Evolutionary conservation across 92 coral and sea anemone species (phyloP).

Genomic region (Epizoanthus ramosus): DNA sequence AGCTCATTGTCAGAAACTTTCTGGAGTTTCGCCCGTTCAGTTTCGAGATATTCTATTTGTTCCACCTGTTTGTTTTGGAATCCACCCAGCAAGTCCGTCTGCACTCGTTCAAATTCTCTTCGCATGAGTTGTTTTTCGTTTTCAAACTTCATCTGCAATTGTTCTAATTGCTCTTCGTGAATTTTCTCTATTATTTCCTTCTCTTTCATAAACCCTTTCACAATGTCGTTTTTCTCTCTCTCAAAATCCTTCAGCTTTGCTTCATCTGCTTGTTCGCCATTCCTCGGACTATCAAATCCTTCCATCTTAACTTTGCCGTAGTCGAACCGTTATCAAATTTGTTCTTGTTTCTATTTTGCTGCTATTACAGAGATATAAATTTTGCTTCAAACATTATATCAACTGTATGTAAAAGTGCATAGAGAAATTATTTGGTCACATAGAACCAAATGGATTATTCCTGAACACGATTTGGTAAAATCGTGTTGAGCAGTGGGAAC

Average conservation of each 20-base stretch:
- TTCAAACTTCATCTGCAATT: slow-evolving; percentile 43
- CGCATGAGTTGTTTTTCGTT: slow-evolving; percentile 58
- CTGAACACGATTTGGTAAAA: neutral
- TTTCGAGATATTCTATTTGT: slow-evolving; percentile 23
- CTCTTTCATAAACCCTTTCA: slow-evolving; percentile 74
- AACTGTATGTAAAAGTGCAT: neutral
- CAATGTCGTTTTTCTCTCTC: slow-evolving; percentile 70
- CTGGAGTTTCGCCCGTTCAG: slow-evolving; percentile 10
- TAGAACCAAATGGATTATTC: neutral
- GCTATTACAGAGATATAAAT: neutral
- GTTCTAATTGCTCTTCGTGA: slow-evolving; percentile 58
- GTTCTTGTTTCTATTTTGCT: neutral
- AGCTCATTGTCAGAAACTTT: slow-evolving; percentile 22
- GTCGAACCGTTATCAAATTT: neutral
- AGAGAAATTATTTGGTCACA: neutral
- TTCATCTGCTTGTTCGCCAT: neutral
- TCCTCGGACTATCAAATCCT: neutral
- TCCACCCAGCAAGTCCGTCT: slow-evolving; percentile 54
- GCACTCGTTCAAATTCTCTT: slow-evolving; percentile 59
- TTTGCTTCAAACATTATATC: neutral
- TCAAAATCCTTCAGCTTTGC: slow-evolving; percentile 5
- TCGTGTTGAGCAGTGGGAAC: neutral
- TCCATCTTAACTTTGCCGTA: neutral
- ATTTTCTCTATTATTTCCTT: slow-evolving; percentile 67
- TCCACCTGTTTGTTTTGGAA: slow-evolving; percentile 68